Evolutionary conservation across 2,797 vertebrate genomes (phyloP), one percentile per base, ranked within the genome.

Genomic region (Caiman crocodilus): DNA sequence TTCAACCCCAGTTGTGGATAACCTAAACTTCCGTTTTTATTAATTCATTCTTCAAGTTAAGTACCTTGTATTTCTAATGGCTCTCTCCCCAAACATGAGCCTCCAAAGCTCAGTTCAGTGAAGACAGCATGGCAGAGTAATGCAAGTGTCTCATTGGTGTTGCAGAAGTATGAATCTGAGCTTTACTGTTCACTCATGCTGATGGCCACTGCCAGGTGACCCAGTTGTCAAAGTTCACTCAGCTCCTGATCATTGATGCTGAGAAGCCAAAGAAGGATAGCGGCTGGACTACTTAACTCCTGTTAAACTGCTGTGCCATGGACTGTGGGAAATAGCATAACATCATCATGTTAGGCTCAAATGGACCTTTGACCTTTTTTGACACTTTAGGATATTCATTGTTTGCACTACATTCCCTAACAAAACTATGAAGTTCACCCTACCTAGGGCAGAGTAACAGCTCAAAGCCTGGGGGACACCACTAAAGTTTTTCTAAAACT

Each of bases 401-500:
- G 15, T 14, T 64, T 64, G 26, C 26, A 64, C 25, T 64, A 14
- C 2, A 7, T 10, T 50, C 42, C 42, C 76, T 84, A 73, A 78
- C 20, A 32, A 84, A 84, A 28, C 32, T 7, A 55, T 0, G 2
- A 79, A 91, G 11, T 59, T 79, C 78, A 74, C 23, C 8, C 5
- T 67, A 50, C 8, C 5, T 73, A 50, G 50, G 3, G 4, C 11
- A 89, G 67, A 79, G 7, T 4, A 74, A 35, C 55, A 30, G 3
- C 23, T 90, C n/a, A 69, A 79, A 65, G 55, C 42, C 55, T 35
- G 6, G 6, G 42, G 11, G 42, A 42, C 1, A 0, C 21, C 0
- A 0, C 32, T 69, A 28, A 88, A 90, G 85, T 73, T 82, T n/a
- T 69, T n/a, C 56, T 90, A 83, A 92, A 89, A 59, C 28, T 11